Conservation (phyloP, 2,888 invertebrate species). For the Zhuqinia jingwanae region DNA sequence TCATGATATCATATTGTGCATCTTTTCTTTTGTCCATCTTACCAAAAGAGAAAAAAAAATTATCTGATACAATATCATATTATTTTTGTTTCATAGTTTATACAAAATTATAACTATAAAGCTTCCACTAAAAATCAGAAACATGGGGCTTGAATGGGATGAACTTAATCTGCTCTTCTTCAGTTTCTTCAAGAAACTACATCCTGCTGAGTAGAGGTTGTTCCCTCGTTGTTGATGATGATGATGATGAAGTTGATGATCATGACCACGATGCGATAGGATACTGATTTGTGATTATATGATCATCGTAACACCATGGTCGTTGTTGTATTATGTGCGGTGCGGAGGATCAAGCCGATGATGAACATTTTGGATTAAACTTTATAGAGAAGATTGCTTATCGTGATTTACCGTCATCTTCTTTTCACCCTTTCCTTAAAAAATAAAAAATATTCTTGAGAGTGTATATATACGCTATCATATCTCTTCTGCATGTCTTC, state of each 20-base stretch:
- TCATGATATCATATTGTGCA: not conserved
- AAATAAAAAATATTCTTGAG: slow-evolving; percentile 33
- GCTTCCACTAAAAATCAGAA: slow-evolving; percentile 7
- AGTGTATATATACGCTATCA: too few species aligned
- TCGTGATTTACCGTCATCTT: slow-evolving; percentile 67
- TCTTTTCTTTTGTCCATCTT: not conserved
- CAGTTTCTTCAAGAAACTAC: slow-evolving; percentile 40
- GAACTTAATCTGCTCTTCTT: slow-evolving; percentile 5
- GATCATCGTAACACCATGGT: too few species aligned
- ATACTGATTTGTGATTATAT: too few species aligned
- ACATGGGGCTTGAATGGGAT: not conserved
- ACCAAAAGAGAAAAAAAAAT: slow-evolving; percentile 10
- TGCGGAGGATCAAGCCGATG: slow-evolving; percentile 56
- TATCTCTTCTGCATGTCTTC: slow-evolving; percentile 31
- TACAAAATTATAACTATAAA: not conserved
- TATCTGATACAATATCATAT: not conserved
- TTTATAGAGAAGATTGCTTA: slow-evolving; percentile 60
- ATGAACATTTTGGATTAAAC: slow-evolving; percentile 58
- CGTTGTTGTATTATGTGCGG: slow-evolving; percentile 5
- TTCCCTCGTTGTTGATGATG: slow-evolving; percentile 52
- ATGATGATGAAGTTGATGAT: slow-evolving; percentile 14
- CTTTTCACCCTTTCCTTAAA: slow-evolving; percentile 62
- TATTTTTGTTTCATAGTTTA: too few species aligned
- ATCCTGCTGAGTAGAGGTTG: slow-evolving; percentile 62
- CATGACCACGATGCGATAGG: not conserved